Evolutionary conservation across 1,140 invertebrate genomes (phyloP).

Genomic region (Hestina assimilis): DNA sequence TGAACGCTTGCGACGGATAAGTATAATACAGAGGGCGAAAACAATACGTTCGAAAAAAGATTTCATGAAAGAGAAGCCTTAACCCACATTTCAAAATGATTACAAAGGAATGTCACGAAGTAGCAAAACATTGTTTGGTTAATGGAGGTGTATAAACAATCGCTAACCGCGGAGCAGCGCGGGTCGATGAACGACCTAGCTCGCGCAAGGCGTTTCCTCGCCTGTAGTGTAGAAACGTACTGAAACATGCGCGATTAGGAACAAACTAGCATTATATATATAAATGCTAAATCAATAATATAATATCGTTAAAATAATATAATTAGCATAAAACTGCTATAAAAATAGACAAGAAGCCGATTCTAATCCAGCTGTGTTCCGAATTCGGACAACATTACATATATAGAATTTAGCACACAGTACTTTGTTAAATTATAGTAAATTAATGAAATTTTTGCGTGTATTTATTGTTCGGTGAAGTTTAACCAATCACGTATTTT

Average conservation of each 20-base stretch:
- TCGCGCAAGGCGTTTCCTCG: slow-evolving; percentile 41
- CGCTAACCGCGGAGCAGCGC: slow-evolving; percentile 48
- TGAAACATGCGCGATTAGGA: slow-evolving; percentile 21
- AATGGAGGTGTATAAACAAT: slow-evolving; percentile 68
- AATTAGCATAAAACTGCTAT: too few relatives aligned
- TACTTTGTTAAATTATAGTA: too few relatives aligned
- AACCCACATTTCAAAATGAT: slow-evolving; percentile 68
- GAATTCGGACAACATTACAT: too few relatives aligned
- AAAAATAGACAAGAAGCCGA: too few relatives aligned
- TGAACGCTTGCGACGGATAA: slow-evolving; percentile 11
- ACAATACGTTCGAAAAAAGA: slow-evolving; percentile 29
- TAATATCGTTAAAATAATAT: too few relatives aligned
- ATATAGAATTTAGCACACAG: too few relatives aligned
- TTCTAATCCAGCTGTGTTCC: too few relatives aligned
- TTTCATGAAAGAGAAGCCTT: slow-evolving; percentile 45
- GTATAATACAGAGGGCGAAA: slow-evolving; percentile 23
- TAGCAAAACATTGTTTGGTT: slow-evolving; percentile 66
- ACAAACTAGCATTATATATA: slow-evolving; percentile 7
- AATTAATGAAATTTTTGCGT: too few relatives aligned
- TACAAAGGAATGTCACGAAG: slow-evolving; percentile 74
- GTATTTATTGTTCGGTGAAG: too few relatives aligned
- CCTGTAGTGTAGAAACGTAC: slow-evolving; percentile 26
- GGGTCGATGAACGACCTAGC: slow-evolving; percentile 76
- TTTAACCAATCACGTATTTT: too few relatives aligned
- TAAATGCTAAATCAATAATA: background rate